Conservation (phyloP, 2,888 invertebrate species). For the Toxonevra muliebris region DNA sequence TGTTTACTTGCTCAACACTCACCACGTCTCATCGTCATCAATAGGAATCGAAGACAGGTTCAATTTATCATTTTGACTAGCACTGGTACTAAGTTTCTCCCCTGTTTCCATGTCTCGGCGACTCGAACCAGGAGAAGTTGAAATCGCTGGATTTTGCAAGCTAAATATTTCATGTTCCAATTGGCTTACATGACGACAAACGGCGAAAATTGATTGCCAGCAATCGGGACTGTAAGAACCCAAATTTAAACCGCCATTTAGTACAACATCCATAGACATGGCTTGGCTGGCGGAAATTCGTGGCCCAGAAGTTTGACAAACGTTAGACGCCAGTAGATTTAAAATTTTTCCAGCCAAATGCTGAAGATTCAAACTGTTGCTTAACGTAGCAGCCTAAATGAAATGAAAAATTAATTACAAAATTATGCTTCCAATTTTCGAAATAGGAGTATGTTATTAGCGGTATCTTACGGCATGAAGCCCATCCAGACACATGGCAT, state of each 20-base stretch:
- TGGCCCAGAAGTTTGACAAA: slow-evolving; percentile 82
- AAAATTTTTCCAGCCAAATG: slow-evolving; percentile 91
- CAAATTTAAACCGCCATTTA: slow-evolving; percentile 86
- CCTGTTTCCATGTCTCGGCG: slow-evolving; percentile 62
- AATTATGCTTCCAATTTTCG: background rate
- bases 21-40: slow-evolving; percentile 83
- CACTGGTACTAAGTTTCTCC: slow-evolving; percentile 54
- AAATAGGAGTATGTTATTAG: background rate
- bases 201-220: slow-evolving; percentile 95
- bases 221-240: slow-evolving; percentile 93
- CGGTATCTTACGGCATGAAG: slow-evolving; percentile 78
- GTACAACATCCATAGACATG: slow-evolving; percentile 89
- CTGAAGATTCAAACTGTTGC: slow-evolving; percentile 88
- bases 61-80: slow-evolving; percentile 69
- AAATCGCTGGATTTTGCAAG: slow-evolving; percentile 69
- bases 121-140: slow-evolving; percentile 58
- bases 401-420: background rate
- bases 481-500: slow-evolving; percentile 87
- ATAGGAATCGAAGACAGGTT: slow-evolving; percentile 72
- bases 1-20: slow-evolving; percentile 45
- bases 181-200: slow-evolving; percentile 91
- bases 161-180: slow-evolving; percentile 92
- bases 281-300: slow-evolving; percentile 89
- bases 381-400: slow-evolving; percentile 82
- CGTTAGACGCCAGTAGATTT: slow-evolving; percentile 85